These are phyloP conservation scores for Channa argus DNA, from an alignment of 2,113 vertebrate species.

Conservation along the genomic window DNA sequence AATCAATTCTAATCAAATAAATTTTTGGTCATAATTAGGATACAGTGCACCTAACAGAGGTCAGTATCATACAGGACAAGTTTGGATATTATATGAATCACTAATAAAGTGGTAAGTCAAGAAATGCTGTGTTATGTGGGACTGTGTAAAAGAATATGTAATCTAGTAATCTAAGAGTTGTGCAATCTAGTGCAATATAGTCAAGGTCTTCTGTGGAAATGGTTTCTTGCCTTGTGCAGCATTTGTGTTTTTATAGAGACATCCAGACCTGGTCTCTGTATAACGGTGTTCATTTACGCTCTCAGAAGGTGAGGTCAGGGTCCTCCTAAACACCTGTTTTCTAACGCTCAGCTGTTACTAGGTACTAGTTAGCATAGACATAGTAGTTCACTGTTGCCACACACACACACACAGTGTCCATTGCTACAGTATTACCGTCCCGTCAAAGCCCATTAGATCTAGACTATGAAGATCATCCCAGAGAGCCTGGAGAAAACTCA, in stretches of 20 bases:
- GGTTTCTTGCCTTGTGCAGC: background rate
- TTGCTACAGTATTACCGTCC: slow-evolving; percentile 65
- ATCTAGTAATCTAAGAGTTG: no score
- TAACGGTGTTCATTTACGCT: slow-evolving; percentile 13
- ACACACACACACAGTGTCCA: slow-evolving; percentile 34
- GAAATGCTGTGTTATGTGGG: background rate
- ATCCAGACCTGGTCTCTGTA: slow-evolving; percentile 6
- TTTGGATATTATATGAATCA: slow-evolving; percentile 26
- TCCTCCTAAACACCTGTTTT: slow-evolving; percentile 45
- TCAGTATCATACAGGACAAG: slow-evolving; percentile 6
- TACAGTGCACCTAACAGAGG: slow-evolving; percentile 4
- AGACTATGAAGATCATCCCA: slow-evolving; percentile 67
- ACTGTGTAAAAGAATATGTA: no score
- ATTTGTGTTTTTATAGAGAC: background rate
- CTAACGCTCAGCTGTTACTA: slow-evolving; percentile 41
- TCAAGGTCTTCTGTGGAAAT: background rate
- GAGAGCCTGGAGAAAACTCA: slow-evolving; percentile 48
- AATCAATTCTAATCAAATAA: slow-evolving; percentile 32
- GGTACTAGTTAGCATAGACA: slow-evolving; percentile 29
- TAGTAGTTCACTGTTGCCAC: slow-evolving; percentile 8
- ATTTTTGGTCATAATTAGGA: slow-evolving; percentile 34
- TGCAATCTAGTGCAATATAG: no score
- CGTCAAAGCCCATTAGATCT: slow-evolving; percentile 80
- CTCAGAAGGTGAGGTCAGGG: slow-evolving; percentile 22
- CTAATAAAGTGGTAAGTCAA: slow-evolving; percentile 6